Percentiles rank a stretch among this genome's conserved stretches.
Evolutionary conservation across 2,113 vertebrate species (phyloP).

Genomic region (Phoxinus phoxinus): DNA sequence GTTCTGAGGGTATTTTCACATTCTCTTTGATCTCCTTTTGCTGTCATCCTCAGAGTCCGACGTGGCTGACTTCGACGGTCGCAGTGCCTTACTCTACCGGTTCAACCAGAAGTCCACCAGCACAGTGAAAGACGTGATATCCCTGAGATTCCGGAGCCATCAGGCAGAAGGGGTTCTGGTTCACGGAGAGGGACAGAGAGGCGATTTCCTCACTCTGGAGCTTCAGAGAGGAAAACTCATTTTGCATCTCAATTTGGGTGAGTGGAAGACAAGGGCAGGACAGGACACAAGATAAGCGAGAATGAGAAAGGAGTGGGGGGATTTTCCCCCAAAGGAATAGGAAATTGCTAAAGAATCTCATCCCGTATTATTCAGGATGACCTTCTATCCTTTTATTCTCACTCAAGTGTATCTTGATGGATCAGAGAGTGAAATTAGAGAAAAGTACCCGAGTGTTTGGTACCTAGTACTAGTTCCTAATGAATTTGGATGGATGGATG

Average conservation of each 20-base stretch:
- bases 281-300: not conserved
- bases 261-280: constrained; percentile 25
- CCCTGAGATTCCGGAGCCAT: constrained; percentile 86
- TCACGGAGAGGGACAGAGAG: constrained; percentile 86
- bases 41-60: constrained; percentile 78
- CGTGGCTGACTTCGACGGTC: constrained; percentile 85
- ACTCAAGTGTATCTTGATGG: not conserved
- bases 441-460: not conserved
- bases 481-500: not conserved
- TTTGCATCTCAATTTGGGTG: constrained; percentile 84
- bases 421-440: not conserved
- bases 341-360: constrained; percentile 20
- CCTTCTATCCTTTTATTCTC: constrained; percentile 4
- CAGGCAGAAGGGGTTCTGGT: constrained; percentile 85
- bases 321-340: not conserved
- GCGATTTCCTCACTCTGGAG: constrained; percentile 86
- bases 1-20: not conserved
- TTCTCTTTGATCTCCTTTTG: constrained; percentile 18
- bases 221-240: constrained; percentile 80
- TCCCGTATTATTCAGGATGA: not conserved
- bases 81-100: constrained; percentile 86
- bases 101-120: constrained; percentile 90
- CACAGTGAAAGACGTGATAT: constrained; percentile 88
- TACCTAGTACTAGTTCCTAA: not conserved
- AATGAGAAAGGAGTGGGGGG: constrained; percentile 8